Percentiles rank a stretch among this genome's conserved stretches.
These are phyloP conservation scores for Tenualosa ilisha DNA, from an alignment of 2,797 vertebrate species.

Conservation along the genomic window DNA sequence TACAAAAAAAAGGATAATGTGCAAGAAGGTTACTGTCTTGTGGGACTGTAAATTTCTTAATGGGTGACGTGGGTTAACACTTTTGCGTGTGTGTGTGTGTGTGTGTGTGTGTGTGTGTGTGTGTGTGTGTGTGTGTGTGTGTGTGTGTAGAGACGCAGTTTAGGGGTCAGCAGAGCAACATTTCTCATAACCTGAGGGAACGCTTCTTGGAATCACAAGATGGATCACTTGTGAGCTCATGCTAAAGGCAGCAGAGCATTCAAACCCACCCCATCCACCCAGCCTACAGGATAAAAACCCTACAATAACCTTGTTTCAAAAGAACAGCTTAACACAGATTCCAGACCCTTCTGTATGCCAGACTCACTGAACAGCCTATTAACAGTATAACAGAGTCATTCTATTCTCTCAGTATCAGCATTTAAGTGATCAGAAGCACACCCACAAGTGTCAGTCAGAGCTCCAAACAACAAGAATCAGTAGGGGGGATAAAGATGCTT, in stretches of 20 bases:
- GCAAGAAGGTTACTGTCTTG: not conserved
- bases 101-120: not conserved
- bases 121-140: not conserved
- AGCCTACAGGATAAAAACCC: not conserved
- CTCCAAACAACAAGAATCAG: not conserved
- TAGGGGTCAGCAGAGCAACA: not conserved
- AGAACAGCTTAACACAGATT: not conserved
- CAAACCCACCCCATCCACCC: not conserved
- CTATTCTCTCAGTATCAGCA: not conserved
- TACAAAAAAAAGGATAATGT: not conserved
- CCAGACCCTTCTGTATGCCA: not conserved
- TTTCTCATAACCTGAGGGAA: not conserved
- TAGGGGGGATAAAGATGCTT: not conserved
- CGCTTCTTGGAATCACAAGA: not conserved
- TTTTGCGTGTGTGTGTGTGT: not conserved
- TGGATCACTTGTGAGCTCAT: constrained; percentile 1
- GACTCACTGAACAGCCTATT: not conserved
- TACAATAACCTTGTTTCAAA: not conserved
- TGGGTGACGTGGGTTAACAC: not conserved
- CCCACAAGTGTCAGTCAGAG: not conserved
- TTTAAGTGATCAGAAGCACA: not conserved
- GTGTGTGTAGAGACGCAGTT: not conserved
- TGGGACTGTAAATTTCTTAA: not conserved
- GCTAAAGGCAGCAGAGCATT: not conserved
- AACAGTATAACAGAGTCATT: not conserved